These are phyloP conservation scores for Erythrocercus mccallii DNA, from an alignment of 2,113 vertebrate species.

Conservation along the genomic window DNA sequence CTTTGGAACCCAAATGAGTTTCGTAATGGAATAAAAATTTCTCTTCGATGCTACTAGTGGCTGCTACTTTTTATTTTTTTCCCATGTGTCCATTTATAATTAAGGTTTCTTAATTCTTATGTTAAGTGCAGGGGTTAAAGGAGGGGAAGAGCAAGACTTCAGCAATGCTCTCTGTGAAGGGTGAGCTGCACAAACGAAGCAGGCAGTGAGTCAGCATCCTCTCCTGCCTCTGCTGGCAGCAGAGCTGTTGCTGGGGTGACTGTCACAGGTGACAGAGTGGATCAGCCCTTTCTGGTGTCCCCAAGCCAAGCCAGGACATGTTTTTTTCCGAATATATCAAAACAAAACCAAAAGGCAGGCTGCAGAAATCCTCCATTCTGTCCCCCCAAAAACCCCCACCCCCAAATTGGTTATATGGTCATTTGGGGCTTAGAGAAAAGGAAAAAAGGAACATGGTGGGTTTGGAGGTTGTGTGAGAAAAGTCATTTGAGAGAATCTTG, in stretches of 20 bases:
- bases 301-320: neutral
- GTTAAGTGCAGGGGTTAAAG: neutral
- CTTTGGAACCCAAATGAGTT: neutral
- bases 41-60: neutral
- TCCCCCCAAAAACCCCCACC: too few species aligned
- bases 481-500: neutral
- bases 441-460: neutral
- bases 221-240: slow-evolving; percentile 22
- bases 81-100: neutral
- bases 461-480: neutral
- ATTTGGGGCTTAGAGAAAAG: neutral
- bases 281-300: neutral
- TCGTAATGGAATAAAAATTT: neutral
- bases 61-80: accelerated
- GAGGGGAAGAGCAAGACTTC: neutral
- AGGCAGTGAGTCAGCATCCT: slow-evolving; percentile 63
- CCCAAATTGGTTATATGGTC: neutral
- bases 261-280: slow-evolving; percentile 36
- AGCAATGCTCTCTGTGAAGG: neutral
- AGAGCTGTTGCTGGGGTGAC: slow-evolving; percentile 60
- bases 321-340: neutral
- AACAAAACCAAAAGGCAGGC: neutral
- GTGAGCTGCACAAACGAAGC: neutral
- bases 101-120: neutral
- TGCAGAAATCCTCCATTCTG: neutral